Percentiles rank a stretch among this genome's conserved stretches.
phyloP scores from a whole-genome alignment of 2,888 invertebrate species.

The Brachypalpus laphriformis region DNA sequence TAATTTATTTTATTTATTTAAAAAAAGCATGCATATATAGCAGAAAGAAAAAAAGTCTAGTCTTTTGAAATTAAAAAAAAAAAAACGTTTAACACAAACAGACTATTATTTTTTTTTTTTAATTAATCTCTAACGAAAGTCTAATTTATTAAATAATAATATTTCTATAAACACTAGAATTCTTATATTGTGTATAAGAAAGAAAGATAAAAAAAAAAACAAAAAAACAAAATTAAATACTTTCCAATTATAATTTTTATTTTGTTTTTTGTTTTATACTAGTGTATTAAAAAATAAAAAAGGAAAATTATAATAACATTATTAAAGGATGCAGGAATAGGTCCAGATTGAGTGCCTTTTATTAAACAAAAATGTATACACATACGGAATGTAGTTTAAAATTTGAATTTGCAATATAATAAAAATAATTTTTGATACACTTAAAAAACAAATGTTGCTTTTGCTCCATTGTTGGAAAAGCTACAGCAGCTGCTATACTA shows the following conservation, averaged over 20 bases:
- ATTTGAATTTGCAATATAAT: conserved; percentile 61
- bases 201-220: not conserved
- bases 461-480: too few species aligned
- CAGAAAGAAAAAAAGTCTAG: conserved; percentile 65
- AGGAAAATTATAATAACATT: conserved; percentile 25
- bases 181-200: conserved; percentile 71
- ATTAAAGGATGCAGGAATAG: conserved; percentile 31
- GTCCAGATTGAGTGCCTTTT: conserved; percentile 65
- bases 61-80: conserved; percentile 65
- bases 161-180: conserved; percentile 41
- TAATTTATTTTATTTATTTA: conserved; percentile 69
- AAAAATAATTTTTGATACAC: conserved; percentile 70
- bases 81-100: conserved; percentile 35
- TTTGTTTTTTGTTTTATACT: conserved; percentile 58
- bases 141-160: conserved; percentile 40
- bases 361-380: conserved; percentile 43
- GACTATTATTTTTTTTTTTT: conserved; percentile 40
- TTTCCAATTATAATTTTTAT: conserved; percentile 55
- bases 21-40: conserved; percentile 46
- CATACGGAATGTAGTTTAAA: conserved; percentile 43
- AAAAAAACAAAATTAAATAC: conserved; percentile 60
- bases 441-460: not conserved
- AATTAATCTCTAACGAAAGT: conserved; percentile 48
- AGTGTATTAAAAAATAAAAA: conserved; percentile 55
- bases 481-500: too few species aligned